A percentile compares a stretch with the other conserved stretches of the same genome.
Evolutionary conservation across 2,888 invertebrate genomes (phyloP).

Genomic region (Megalurothrips usitatus): DNA sequence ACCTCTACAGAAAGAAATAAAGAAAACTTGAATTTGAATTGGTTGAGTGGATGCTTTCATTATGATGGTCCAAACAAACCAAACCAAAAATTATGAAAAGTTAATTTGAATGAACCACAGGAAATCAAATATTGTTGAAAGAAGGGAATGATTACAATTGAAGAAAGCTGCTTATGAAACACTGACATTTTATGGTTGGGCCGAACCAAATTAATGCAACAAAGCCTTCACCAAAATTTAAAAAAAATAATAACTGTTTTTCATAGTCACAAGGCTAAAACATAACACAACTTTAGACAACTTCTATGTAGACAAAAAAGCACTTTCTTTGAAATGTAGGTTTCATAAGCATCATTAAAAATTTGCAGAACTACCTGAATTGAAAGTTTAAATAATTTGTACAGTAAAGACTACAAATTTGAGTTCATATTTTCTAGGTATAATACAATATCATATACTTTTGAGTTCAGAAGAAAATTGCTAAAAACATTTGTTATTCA

Average conservation of each 20-base stretch:
- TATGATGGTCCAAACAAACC: neutral
- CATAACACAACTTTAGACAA: neutral
- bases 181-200: neutral
- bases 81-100: neutral
- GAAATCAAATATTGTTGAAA: neutral
- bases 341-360: slow-evolving; percentile 19
- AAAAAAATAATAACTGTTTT: neutral
- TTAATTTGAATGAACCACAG: neutral
- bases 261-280: slow-evolving; percentile 3
- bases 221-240: slow-evolving; percentile 6
- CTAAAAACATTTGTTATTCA: neutral
- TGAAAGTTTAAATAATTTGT: neutral
- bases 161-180: neutral
- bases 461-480: neutral
- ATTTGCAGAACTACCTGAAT: neutral
- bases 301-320: slow-evolving; percentile 7
- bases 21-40: neutral
- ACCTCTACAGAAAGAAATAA: neutral
- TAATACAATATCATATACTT: neutral
- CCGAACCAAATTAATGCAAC: neutral
- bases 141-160: neutral
- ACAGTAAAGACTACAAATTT: slow-evolving; percentile 3
- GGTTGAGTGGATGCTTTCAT: neutral
- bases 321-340: neutral
- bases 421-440: neutral